Base-by-base conservation (phyloP, 2,888 invertebrate species). In the Xanthorhoe spadicearia region DNA sequence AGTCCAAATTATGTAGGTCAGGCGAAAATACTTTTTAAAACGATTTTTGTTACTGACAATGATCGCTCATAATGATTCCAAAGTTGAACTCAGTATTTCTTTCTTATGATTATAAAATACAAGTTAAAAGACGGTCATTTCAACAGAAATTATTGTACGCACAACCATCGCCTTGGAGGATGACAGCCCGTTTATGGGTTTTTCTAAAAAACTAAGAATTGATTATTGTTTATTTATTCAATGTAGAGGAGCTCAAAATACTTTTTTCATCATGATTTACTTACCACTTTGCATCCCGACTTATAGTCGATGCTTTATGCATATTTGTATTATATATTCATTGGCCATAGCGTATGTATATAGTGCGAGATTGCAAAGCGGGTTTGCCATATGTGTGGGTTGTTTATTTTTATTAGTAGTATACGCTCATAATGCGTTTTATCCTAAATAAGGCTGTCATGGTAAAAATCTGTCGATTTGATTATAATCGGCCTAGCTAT, bases 401-500 rank as follows among this genome's bases (percentile, higher is more conserved):
- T 48, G 48, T 15, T 48, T 17, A 15, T 46, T 15, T 48, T 48
- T 48, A 23, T 23, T 17, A 8, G 15, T 8, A 17, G 17, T 17
- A 3, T 48, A 17, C n/a, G 15, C n/a, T 46, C 46, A 46, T 10
- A 17, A 17, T 48, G 48, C 48, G 8, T 56, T 53, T 38, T 56
- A 32, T 58, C 55, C 10, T 28, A 57, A 46, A 35, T 55, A 60
- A 15, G 19, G 49, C 8, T 55, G 56, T 60, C 23, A 58, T 54
- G 59, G 62, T 62, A 66, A 53, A 66, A 64, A 70, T 62, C 65
- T 66, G 66, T 74, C 61, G 50, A 67, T 68, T 69, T 66, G 68
- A 50, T 55, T 65, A 69, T 68, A 66, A 69, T 65, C 69, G 70
- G 72, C 69, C 59, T 71, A 71, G 68, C 68, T 69, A 67, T 71